Conservation (phyloP, 2,797 vertebrate genomes). For the Pogonophryne albipinna region DNA sequence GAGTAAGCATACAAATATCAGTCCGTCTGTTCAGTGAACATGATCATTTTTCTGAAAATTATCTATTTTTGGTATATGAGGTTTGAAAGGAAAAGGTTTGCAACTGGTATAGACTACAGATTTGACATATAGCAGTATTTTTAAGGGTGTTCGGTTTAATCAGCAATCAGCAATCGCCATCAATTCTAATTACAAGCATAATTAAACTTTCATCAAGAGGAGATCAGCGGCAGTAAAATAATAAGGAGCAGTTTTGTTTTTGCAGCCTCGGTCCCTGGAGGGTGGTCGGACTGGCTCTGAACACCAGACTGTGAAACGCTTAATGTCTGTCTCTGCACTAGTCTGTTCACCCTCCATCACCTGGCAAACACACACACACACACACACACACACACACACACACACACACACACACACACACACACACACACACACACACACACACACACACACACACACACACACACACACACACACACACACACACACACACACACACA, state of each 20-base stretch:
- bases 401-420: conserved; percentile 3
- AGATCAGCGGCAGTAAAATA: conserved; percentile 42
- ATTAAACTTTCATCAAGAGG: conserved; percentile 63
- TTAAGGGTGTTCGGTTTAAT: conserved; percentile 31
- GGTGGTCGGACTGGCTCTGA: conserved; percentile 36
- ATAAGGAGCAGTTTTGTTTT: conserved; percentile 39
- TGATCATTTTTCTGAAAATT: conserved; percentile 5
- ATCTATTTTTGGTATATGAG: background rate
- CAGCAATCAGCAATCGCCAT: conserved; percentile 50
- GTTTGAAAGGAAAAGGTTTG: background rate
- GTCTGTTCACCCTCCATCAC: conserved; percentile 66
- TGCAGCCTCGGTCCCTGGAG: conserved; percentile 40
- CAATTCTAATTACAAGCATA: conserved; percentile 72
- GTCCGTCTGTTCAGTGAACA: background rate
- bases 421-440: background rate
- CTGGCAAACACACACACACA: conserved; percentile 21
- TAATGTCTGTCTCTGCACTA: conserved; percentile 66
- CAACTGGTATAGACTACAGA: conserved; percentile 12
- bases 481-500: background rate
- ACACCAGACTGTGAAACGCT: conserved; percentile 76
- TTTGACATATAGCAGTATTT: conserved; percentile 39
- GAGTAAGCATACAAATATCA: conserved; percentile 23
- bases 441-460: background rate
- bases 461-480: background rate
- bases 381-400: conserved; percentile 14